phyloP scores from a whole-genome alignment of 2,888 invertebrate genomes.

The Drosophila imparisetae region DNA sequence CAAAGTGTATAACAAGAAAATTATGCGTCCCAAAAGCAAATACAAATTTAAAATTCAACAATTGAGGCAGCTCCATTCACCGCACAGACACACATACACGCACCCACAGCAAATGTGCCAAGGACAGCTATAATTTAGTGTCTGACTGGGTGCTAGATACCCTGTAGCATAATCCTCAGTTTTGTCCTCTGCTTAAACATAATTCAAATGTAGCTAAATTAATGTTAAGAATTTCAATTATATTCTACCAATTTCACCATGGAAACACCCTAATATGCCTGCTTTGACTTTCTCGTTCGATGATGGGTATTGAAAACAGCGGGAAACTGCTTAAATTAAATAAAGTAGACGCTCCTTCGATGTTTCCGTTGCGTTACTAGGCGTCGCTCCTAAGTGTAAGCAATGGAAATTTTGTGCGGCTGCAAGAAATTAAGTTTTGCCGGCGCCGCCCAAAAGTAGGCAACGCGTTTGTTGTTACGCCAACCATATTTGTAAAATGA shows the following conservation, averaged over 20 bases:
- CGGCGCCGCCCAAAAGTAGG: slow-evolving; percentile 33
- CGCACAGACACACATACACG: slow-evolving; percentile 4
- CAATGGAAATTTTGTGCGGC: slow-evolving; percentile 47
- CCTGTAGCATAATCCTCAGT: slow-evolving; percentile 3
- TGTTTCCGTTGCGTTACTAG: slow-evolving; percentile 22
- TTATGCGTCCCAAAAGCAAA: slow-evolving; percentile 60
- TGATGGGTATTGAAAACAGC: slow-evolving; percentile 20
- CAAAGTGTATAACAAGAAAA: slow-evolving; percentile 75
- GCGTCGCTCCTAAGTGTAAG: slow-evolving; percentile 55
- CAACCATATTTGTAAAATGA: slow-evolving; percentile 44
- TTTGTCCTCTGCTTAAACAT: background rate
- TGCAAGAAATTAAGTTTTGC: slow-evolving; percentile 59
- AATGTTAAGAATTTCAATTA: background rate
- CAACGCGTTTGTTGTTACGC: slow-evolving; percentile 45
- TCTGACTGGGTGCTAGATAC: background rate
- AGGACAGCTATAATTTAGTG: slow-evolving; percentile 6
- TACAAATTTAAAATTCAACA: slow-evolving; percentile 60
- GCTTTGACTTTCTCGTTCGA: background rate
- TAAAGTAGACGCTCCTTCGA: slow-evolving; percentile 28
- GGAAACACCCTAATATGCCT: background rate
- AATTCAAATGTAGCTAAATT: background rate
- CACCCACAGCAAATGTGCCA: slow-evolving; percentile 24
- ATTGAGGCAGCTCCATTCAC: slow-evolving; percentile 16
- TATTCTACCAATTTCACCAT: background rate
- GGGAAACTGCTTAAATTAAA: slow-evolving; percentile 53